These are phyloP conservation scores for Perca fluviatilis DNA, from an alignment of 2,113 vertebrate species.

Conservation along the genomic window DNA sequence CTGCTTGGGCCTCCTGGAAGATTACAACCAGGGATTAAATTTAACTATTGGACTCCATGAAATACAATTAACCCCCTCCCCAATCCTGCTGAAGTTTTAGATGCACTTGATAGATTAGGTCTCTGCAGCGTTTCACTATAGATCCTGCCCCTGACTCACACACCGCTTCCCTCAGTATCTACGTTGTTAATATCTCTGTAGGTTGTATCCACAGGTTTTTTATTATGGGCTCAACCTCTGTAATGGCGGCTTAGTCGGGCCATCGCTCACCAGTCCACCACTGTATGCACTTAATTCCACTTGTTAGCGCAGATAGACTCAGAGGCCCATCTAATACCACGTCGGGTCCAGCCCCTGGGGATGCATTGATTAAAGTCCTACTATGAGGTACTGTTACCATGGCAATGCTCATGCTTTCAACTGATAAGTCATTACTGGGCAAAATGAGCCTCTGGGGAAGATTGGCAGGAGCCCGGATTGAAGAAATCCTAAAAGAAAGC, in stretches of 20 bases:
- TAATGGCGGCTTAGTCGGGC: constrained; percentile 45
- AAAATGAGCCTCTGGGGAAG: constrained; percentile 63
- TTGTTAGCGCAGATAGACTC: constrained; percentile 51
- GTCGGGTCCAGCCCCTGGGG: constrained; percentile 46
- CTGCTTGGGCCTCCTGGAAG: constrained; percentile 39
- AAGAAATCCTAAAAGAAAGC: constrained; percentile 52
- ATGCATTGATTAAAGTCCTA: constrained; percentile 71
- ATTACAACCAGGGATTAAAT: constrained; percentile 76
- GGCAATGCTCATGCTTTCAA: constrained; percentile 54
- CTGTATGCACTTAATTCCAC: constrained; percentile 66
- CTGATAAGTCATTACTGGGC: constrained; percentile 71
- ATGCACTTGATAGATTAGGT: constrained; percentile 17
- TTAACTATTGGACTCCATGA: constrained; percentile 50
- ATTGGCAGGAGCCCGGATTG: constrained; percentile 52
- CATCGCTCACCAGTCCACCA: constrained; percentile 31
- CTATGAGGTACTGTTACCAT: constrained; percentile 64
- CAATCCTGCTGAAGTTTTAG: constrained; percentile 34
- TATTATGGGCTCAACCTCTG: constrained; percentile 31
- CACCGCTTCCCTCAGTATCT: not conserved
- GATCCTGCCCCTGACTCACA: constrained; percentile 4
- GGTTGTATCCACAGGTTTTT: constrained; percentile 3
- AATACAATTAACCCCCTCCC: constrained; percentile 41
- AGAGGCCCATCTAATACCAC: constrained; percentile 49
- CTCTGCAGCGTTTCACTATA: not conserved
- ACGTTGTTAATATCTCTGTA: constrained; percentile 2